These are phyloP conservation scores for Dendrolimus houi DNA, from an alignment of 2,888 invertebrate species.

Conservation along the genomic window DNA sequence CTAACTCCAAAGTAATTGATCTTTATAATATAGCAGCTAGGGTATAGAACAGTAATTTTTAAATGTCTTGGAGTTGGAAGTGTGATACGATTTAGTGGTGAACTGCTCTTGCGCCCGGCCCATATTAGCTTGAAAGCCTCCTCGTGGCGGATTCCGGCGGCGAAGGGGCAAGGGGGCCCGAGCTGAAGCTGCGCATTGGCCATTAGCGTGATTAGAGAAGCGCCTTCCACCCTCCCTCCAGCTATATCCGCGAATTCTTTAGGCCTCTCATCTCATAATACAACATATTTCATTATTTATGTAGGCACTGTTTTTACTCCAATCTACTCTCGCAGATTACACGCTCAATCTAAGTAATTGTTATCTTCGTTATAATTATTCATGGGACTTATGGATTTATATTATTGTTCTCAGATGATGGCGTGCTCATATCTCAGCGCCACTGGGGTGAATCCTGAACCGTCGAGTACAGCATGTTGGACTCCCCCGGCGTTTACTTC, in stretches of 20 bases:
- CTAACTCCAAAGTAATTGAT: too few species aligned
- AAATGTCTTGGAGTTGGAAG: slow-evolving; percentile 21
- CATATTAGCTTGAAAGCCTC: slow-evolving; percentile 67
- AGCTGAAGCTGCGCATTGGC: slow-evolving; percentile 64
- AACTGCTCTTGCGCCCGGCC: slow-evolving; percentile 57
- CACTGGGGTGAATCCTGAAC: slow-evolving; percentile 41
- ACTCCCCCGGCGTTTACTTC: slow-evolving; percentile 40
- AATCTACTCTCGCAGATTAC: slow-evolving; percentile 34
- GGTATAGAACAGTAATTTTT: background rate
- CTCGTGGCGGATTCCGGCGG: slow-evolving; percentile 26
- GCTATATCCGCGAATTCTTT: slow-evolving; percentile 59
- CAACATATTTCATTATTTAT: slow-evolving; percentile 75
- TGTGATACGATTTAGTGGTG: slow-evolving; percentile 58
- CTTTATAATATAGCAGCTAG: too few species aligned
- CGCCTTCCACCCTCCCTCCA: slow-evolving; percentile 33
- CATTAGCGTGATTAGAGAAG: slow-evolving; percentile 75
- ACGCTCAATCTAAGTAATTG: slow-evolving; percentile 47
- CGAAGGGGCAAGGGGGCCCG: slow-evolving; percentile 16
- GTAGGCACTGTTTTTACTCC: slow-evolving; percentile 66
- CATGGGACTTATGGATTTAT: too few species aligned
- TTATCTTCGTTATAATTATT: slow-evolving; percentile 12
- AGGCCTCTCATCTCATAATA: slow-evolving; percentile 72
- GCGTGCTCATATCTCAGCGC: slow-evolving; percentile 69
- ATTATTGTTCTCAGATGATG: slow-evolving; percentile 65
- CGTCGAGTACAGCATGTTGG: slow-evolving; percentile 51